Evolutionary conservation across 2,797 vertebrate species (phyloP), one percentile per base, ranked within the genome.

Genomic region (Lycodopsis pacificus): DNA sequence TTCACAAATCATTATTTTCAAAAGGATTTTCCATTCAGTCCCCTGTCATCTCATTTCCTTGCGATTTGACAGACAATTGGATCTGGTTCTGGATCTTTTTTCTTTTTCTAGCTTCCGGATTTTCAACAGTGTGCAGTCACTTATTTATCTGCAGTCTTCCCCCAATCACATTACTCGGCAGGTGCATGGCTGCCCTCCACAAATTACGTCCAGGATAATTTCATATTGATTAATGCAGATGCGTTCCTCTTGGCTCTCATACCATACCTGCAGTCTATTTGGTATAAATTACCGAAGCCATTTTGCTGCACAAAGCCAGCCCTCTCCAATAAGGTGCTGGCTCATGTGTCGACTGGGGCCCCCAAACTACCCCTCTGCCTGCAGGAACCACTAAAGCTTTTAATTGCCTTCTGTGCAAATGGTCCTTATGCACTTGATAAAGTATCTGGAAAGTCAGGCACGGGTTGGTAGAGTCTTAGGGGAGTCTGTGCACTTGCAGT

Each of bases 371-470:
- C 97, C 96, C 94, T 96, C 95, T 96, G 97, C 96, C 96, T 95
- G 95, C 95, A 96, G 96, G 96, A 99, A 97, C 95, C 97, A 97
- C 96, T 97, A 98, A 98, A 97, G 96, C 97, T 97, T 99, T 99
- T 99, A 99, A 99, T 99, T 99, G 97, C 97, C 97, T 97, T 99
- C 97, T 99, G 97, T 99, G 97, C 97, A 96, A 97, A 97, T 97
- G 97, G 97, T 95, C 92, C 94, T 94, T 93, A 92, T 93, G 93
- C 93, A 92, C 92, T 95, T 95, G 95, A 96, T 95, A 93, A 95
- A 96, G 94, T 93, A 91, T 91, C 85, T 84, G 81, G 88, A 89
- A 94, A 93, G 92, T 91, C 92, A 89, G 89, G 91, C 89, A 80
- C 63, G 83, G 87, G 81, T 80, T 89, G 86, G 81, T 79, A 20